These are phyloP conservation scores for Chromobotia macracanthus DNA, from an alignment of 2,797 vertebrate genomes.

Conservation along the genomic window DNA sequence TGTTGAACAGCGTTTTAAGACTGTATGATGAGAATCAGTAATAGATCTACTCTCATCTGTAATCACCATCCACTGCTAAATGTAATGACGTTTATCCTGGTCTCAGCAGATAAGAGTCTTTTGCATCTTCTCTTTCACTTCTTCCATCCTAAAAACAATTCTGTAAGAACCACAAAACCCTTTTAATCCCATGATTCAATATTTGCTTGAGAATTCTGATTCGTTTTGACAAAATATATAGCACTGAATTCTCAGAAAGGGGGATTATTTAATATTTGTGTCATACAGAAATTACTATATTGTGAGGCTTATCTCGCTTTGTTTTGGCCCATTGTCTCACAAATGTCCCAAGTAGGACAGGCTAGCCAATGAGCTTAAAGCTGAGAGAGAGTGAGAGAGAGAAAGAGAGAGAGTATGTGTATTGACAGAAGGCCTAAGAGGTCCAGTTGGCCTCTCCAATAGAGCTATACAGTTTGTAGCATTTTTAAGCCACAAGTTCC, in stretches of 20 bases:
- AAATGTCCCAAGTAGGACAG: neutral
- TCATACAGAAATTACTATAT: neutral
- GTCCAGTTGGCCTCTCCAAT: constrained; percentile 69
- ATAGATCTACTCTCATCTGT: constrained; percentile 38
- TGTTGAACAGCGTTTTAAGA: constrained; percentile 50
- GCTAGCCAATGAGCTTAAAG: neutral
- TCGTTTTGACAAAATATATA: constrained; percentile 4
- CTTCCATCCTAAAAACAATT: constrained; percentile 13
- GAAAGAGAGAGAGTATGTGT: constrained; percentile 63
- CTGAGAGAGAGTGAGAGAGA: neutral
- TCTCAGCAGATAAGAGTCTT: constrained; percentile 22
- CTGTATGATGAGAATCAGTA: constrained; percentile 51
- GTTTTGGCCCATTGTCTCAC: constrained; percentile 1
- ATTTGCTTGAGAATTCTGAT: constrained; percentile 4
- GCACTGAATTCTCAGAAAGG: neutral
- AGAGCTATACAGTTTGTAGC: constrained; percentile 37
- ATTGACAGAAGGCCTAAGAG: constrained; percentile 75
- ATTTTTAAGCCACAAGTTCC: neutral
- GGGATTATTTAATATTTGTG: constrained; percentile 35
- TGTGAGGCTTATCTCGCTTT: constrained; percentile 6
- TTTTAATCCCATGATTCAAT: constrained; percentile 30
- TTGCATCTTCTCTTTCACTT: neutral
- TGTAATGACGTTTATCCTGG: constrained; percentile 45
- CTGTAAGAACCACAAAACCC: constrained; percentile 10
- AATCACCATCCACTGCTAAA: constrained; percentile 51